These are phyloP conservation scores for Zaprionus davidi DNA, from an alignment of 1,140 invertebrate species.

Conservation along the genomic window DNA sequence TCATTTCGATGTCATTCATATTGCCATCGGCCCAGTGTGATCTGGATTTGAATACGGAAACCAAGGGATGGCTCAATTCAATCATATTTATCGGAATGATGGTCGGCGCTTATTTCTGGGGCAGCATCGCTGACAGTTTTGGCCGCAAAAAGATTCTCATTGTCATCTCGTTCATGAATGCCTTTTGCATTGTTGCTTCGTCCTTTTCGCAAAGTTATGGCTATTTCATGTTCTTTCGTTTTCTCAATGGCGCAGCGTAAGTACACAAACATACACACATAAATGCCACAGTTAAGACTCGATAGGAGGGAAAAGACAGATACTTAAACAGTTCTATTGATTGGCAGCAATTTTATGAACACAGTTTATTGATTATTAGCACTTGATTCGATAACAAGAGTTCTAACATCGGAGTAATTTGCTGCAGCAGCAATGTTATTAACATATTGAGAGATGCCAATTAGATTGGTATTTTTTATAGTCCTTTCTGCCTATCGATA, in stretches of 20 bases:
- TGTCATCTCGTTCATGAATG: constrained; percentile 95
- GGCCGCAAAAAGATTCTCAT: constrained; percentile 94
- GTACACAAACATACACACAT: constrained; percentile 82
- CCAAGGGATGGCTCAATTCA: constrained; percentile 94
- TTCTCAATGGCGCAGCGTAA: constrained; percentile 96
- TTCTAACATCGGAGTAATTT: not conserved
- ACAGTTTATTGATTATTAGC: not conserved
- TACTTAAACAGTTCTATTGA: not conserved
- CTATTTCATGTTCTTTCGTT: constrained; percentile 94
- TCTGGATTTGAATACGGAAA: constrained; percentile 92
- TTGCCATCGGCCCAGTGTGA: constrained; percentile 96
- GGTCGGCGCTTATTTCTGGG: constrained; percentile 96
- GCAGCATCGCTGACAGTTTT: constrained; percentile 93
- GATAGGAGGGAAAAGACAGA: not conserved
- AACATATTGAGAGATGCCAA: not conserved
- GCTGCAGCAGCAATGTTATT: no score
- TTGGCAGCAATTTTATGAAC: no score
- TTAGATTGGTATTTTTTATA: not conserved
- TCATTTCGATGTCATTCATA: constrained; percentile 97
- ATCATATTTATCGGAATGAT: constrained; percentile 97
- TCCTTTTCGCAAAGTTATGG: constrained; percentile 94
- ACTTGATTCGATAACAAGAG: not conserved
- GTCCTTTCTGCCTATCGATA: constrained; percentile 1
- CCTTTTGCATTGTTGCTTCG: constrained; percentile 93
- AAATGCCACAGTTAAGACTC: not conserved